These are phyloP conservation scores for Amblyjoppa proteus DNA, from an alignment of 2,888 invertebrate genomes.

Conservation along the genomic window DNA sequence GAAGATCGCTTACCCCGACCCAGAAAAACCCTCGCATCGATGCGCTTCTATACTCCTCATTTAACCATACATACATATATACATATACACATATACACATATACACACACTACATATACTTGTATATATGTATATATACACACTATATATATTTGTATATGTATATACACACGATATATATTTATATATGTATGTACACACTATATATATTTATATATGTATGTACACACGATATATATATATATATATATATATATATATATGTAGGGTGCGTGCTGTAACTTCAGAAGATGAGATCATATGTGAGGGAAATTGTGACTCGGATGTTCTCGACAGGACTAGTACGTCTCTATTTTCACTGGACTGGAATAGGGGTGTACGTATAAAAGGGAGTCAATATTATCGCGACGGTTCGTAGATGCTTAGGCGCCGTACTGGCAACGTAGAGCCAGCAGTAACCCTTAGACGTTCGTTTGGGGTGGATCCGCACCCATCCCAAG, in stretches of 20 bases:
- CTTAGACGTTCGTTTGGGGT: slow-evolving; percentile 78
- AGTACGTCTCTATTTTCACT: slow-evolving; percentile 63
- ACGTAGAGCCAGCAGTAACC: slow-evolving; percentile 76
- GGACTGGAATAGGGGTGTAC: neutral
- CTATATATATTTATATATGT: neutral
- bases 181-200: too few species aligned
- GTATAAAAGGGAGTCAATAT: slow-evolving; percentile 49
- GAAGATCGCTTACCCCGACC: slow-evolving; percentile 58
- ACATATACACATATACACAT: too few species aligned
- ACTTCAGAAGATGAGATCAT: slow-evolving; percentile 31
- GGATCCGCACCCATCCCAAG: slow-evolving; percentile 72
- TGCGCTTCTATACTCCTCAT: slow-evolving; percentile 10
- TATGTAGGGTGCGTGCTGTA: neutral
- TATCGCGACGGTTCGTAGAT: slow-evolving; percentile 73
- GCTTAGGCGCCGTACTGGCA: slow-evolving; percentile 76
- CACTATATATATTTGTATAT: neutral
- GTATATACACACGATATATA: too few species aligned
- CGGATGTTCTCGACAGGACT: slow-evolving; percentile 64
- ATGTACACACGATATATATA: too few species aligned
- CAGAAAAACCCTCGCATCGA: slow-evolving; percentile 40
- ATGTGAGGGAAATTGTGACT: slow-evolving; percentile 14
- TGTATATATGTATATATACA: neutral
- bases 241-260: neutral
- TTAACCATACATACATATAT: neutral
- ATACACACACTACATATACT: too few species aligned